Percentiles rank a stretch among this genome's conserved stretches.
These are phyloP conservation scores for Cettia cetti DNA, from an alignment of 2,113 vertebrate species.

Conservation along the genomic window DNA sequence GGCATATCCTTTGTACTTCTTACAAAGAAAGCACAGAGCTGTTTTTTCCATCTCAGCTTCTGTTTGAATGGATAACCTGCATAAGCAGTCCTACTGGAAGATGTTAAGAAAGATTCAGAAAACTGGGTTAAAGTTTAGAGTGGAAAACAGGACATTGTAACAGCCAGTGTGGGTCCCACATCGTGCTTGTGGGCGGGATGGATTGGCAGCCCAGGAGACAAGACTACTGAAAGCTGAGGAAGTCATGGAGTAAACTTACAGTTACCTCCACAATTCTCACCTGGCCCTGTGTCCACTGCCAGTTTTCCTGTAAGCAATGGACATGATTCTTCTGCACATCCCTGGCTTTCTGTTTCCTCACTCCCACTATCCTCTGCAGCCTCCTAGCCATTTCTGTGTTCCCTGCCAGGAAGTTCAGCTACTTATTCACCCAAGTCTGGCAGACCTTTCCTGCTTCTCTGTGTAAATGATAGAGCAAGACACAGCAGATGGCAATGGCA, in stretches of 20 bases:
- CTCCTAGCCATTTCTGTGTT: background rate
- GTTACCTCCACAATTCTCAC: background rate
- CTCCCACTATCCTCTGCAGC: background rate
- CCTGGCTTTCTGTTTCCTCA: background rate
- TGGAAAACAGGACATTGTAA: background rate
- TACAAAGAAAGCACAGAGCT: background rate
- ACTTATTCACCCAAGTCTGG: background rate
- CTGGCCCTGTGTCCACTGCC: background rate
- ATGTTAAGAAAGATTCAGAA: background rate
- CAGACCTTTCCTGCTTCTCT: background rate
- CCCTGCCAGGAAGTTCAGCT: background rate
- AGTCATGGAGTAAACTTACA: background rate
- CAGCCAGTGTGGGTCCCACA: background rate
- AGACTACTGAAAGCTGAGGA: background rate
- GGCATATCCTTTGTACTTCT: background rate
- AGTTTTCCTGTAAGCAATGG: background rate
- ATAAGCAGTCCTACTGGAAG: background rate
- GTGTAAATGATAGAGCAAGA: background rate
- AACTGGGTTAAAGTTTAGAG: background rate
- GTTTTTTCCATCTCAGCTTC: background rate
- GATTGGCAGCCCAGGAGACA: background rate
- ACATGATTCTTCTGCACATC: background rate
- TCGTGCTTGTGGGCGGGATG: rapidly evolving
- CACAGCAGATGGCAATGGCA: slow-evolving; percentile 23
- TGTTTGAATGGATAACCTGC: background rate